Conservation (phyloP, 2,113 vertebrate species). For the Xenopus borealis region DNA sequence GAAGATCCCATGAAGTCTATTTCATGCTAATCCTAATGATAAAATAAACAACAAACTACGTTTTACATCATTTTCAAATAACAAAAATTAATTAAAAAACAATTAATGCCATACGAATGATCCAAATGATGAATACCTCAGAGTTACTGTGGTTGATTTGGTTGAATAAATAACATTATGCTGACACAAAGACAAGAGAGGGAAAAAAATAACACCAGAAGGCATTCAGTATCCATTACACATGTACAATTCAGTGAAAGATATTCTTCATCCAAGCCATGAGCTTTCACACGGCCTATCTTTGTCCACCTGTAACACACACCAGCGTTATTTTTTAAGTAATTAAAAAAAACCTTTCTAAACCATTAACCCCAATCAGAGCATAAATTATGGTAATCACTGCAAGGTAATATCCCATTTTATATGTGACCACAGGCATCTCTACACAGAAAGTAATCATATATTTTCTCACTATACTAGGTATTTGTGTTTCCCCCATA, state of each 20-base stretch:
- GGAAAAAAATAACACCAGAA: constrained; percentile 23
- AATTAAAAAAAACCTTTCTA: not conserved
- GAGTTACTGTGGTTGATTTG: constrained; percentile 5
- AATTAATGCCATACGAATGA: constrained; percentile 14
- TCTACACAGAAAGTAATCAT: too few species aligned
- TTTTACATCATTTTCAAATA: constrained; percentile 17
- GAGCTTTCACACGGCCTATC: too few species aligned
- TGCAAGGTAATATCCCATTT: too few species aligned
- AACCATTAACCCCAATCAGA: not conserved
- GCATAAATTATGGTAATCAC: not conserved
- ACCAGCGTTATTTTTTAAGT: not conserved
- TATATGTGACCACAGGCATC: too few species aligned
- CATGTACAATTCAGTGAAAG: not conserved
- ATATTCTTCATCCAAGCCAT: not conserved
- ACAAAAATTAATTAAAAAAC: constrained; percentile 2
- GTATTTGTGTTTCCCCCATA: too few species aligned
- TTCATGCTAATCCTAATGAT: not conserved
- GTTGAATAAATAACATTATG: constrained; percentile 31
- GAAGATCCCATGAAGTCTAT: too few species aligned
- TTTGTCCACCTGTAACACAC: not conserved
- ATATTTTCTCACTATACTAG: too few species aligned
- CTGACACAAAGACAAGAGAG: constrained; percentile 15
- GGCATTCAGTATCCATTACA: constrained; percentile 6
- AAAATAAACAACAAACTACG: too few species aligned
- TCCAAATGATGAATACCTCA: constrained; percentile 8